Conservation (phyloP, 2,888 invertebrate genomes). For the Polylopha cassiicola region DNA sequence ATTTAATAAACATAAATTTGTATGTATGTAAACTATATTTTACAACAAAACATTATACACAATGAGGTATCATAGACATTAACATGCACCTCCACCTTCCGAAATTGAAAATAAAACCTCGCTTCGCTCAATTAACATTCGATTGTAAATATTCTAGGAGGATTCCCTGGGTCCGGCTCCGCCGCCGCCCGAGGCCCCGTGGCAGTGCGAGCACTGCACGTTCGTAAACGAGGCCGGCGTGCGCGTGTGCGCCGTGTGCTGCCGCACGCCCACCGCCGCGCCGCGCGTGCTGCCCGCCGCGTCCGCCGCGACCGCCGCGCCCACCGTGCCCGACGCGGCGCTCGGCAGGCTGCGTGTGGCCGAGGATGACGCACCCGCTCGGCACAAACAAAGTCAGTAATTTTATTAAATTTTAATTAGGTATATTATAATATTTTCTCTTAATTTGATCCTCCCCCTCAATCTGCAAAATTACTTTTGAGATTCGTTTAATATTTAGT, state of each 20-base stretch:
- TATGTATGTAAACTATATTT: too few species aligned
- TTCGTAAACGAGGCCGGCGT: constrained; percentile 89
- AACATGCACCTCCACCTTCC: too few species aligned
- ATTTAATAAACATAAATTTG: too few species aligned
- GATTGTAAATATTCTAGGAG: too few species aligned
- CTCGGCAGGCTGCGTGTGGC: constrained; percentile 39
- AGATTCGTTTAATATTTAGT: too few species aligned
- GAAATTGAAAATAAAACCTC: too few species aligned
- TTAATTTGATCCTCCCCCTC: too few species aligned
- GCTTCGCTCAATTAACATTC: too few species aligned
- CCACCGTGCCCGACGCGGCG: constrained; percentile 79
- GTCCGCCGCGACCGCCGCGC: constrained; percentile 29
- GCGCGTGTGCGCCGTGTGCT: constrained; percentile 90
- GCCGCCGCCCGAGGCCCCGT: constrained; percentile 77
- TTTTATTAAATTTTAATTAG: background rate
- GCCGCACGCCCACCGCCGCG: constrained; percentile 83
- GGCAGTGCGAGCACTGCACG: constrained; percentile 95
- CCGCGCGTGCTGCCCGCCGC: constrained; percentile 39
- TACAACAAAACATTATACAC: too few species aligned
- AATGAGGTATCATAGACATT: too few species aligned
- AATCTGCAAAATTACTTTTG: too few species aligned
- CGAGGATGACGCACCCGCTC: constrained; percentile 31
- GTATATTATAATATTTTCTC: too few species aligned
- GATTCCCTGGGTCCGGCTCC: constrained; percentile 62
- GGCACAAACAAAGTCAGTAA: constrained; percentile 78